Evolutionary conservation across 2,888 invertebrate genomes (phyloP), one percentile per base, ranked within the genome.

Genomic region (Hanleya hanleyi): DNA sequence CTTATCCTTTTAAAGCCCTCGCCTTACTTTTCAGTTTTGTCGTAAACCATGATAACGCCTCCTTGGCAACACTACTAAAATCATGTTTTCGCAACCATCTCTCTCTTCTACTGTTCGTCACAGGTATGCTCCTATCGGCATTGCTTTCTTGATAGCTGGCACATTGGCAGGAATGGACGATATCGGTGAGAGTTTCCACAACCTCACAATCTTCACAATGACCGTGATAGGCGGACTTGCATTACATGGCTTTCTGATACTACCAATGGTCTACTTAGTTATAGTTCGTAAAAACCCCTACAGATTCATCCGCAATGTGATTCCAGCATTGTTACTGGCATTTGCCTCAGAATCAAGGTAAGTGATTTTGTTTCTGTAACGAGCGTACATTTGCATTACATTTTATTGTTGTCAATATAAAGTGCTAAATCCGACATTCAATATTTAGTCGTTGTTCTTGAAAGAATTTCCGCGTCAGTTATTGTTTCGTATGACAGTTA

Each of bases 231-330:
- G 95, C 50, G 96, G 96, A 7, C 95, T 96, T 32, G 93, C 95
- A 85, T 92, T 96, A 83, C 96, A 96, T 91, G 96, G 96, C 90
- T 92, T 96, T 76, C 91, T 96, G 71, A 93, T 96, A 86, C 94
- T 96, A 93, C 96, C 96, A 91, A 90, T 95, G 68, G 94, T 96
- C 87, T 96, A 96, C 91, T 94, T 95, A 90, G 86, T 94, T 76
- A 93, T 96, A 88, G 92, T 96, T 74, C 92, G 94, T 84, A 94
- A 94, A 91, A 96, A 96, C 90, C 96, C 96, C 12, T 96, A n/a
- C 12, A 51, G n/a, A 12, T 51, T 51, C 22, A 22, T 51, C 26
- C 12, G 51, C n/a, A 51, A 51, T 22, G 51, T 51, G 7, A 22
- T 51, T 51, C 51, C 51, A 51, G 51, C 51, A 7, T 7, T 51